Base-by-base conservation (phyloP, 2,797 vertebrate species). In the Poecilia picta region DNA sequence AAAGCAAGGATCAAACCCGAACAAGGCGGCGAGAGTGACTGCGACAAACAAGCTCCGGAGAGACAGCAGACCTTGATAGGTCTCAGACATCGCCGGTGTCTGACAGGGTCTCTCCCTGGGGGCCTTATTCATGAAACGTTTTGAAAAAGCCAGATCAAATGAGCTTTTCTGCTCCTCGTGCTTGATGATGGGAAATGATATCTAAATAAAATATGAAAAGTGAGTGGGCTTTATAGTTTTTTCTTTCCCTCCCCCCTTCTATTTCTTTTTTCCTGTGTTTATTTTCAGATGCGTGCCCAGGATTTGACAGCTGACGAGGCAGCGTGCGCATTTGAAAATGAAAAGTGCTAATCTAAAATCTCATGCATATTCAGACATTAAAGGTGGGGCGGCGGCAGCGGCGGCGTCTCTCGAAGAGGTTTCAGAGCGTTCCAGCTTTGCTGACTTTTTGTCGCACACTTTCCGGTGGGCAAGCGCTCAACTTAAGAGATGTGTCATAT, bases 1-100 rank as follows among this genome's bases (percentile, higher is more conserved):
- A 87, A 83, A 93, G 89, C 83, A 83, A 78, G 86, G 86, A 93
- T 94, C 91, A 92, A 88, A 93, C 87, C 86, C 77, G 73, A 90
- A 90, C 87, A 89, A 90, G 86, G 85, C 86, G 77, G 78, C 51
- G 86, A 89, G 87, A 89, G 75, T 49, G 82, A 79, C 84, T 86
- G 89, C 7, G 78, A 88, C 81, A 73, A 75, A 81, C 86, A 62
- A 66, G 92, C 91, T 85, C 89, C 8, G 70, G 88, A 91, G 91
- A 92, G 78, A 91, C 79, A 70, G 81, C 89, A 90, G 49, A 89
- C 91, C 89, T 89, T 90, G 90, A 93, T 89, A 82, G 91, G 81
- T 85, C 89, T 87, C 88, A 92, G 90, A 91, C 89, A 81, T 81
- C 82, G 81, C 70, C 79, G 81, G 80, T 79, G 78, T 90, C 89